phyloP scores from a whole-genome alignment of 2,113 vertebrate genomes.

The Eclectus roratus region DNA sequence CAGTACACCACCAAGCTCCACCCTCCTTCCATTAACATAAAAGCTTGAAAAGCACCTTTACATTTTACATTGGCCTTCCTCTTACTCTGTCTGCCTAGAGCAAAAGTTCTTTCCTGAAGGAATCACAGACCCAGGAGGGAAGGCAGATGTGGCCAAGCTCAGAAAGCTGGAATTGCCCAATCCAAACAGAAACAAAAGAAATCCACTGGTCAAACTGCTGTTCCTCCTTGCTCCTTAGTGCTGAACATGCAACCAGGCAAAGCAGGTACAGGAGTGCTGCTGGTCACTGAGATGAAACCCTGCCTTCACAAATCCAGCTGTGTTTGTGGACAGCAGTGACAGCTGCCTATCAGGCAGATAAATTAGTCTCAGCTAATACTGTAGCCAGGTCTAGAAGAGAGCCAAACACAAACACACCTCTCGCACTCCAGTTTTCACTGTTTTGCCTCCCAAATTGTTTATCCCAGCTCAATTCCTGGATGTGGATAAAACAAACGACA shows the following conservation, averaged over 20 bases:
- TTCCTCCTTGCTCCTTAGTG: neutral
- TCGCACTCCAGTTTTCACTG: slow-evolving; percentile 51
- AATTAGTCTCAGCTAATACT: neutral
- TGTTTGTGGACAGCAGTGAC: neutral
- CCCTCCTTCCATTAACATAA: neutral
- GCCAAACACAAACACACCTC: slow-evolving; percentile 45
- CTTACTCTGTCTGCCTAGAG: neutral
- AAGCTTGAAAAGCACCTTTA: neutral
- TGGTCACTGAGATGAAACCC: neutral
- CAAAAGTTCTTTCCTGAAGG: neutral
- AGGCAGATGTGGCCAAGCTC: neutral
- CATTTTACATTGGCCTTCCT: neutral
- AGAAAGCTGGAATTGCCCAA: neutral
- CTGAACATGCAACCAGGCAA: neutral
- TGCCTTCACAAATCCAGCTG: neutral
- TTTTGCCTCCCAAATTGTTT: slow-evolving; percentile 54
- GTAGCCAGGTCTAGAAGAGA: slow-evolving; percentile 12
- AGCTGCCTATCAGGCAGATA: neutral
- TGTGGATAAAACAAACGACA: slow-evolving; percentile 63
- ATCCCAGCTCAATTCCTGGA: slow-evolving; percentile 61
- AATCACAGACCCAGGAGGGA: neutral
- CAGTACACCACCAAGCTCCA: neutral
- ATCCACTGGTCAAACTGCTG: neutral
- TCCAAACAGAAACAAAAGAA: neutral
- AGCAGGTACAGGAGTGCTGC: neutral